A percentile compares a stretch with the other conserved stretches of the same genome.
Evolutionary conservation across 2,113 vertebrate species (phyloP).

Genomic region (Bufo bufo): DNA sequence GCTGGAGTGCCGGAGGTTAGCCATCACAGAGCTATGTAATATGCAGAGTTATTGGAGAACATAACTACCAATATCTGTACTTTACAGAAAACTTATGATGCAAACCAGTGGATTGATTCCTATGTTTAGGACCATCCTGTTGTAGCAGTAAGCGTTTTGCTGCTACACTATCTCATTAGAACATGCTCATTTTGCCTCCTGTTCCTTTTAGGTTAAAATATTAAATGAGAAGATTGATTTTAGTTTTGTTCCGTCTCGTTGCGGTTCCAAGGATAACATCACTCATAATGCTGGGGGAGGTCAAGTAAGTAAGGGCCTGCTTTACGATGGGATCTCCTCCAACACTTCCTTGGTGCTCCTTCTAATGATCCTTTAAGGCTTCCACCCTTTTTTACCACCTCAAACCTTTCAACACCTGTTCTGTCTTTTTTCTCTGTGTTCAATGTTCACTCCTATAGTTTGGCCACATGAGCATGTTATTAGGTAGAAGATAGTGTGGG

Average conservation of each 20-base stretch:
- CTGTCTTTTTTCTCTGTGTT: constrained; percentile 53
- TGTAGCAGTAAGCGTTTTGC: not conserved
- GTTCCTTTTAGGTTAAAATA: constrained; percentile 93
- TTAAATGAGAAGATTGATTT: constrained; percentile 94
- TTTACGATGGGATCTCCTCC: constrained; percentile 61
- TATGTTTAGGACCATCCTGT: not conserved
- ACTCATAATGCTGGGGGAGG: constrained; percentile 84
- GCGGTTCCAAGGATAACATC: constrained; percentile 94
- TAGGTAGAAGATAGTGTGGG: not conserved
- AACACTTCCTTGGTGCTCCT: constrained; percentile 58
- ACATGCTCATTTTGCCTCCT: constrained; percentile 64
- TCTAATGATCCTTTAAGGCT: constrained; percentile 47
- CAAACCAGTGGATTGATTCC: not conserved
- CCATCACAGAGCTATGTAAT: not conserved
- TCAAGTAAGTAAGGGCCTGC: constrained; percentile 84
- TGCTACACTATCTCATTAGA: not conserved
- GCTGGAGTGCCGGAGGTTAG: too few species aligned
- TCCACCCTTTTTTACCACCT: constrained; percentile 59
- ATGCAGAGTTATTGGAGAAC: not conserved
- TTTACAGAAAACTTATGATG: not conserved
- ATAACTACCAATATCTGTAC: not conserved
- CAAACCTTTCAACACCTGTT: constrained; percentile 48
- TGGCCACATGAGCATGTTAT: constrained; percentile 32
- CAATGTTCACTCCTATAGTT: constrained; percentile 53
- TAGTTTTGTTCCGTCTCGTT: constrained; percentile 85